A percentile compares a stretch with the other conserved stretches of the same genome.
These are phyloP conservation scores for Synaphobranchus kaupii DNA, from an alignment of 2,797 vertebrate genomes.

Conservation along the genomic window DNA sequence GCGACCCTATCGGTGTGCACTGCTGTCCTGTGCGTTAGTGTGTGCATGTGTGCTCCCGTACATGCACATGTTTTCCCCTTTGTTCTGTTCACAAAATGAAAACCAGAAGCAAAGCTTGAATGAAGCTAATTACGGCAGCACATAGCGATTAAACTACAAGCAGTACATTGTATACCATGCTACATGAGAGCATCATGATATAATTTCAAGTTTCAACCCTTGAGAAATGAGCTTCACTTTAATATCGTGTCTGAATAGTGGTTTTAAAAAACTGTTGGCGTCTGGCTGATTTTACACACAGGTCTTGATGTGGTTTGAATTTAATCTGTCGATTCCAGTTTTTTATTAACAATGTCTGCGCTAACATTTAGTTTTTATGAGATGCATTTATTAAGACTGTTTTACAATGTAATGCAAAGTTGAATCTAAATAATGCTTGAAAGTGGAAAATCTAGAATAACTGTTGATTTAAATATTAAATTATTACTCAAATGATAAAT, in stretches of 20 bases:
- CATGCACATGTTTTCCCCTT: slow-evolving; percentile 32
- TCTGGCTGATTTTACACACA: slow-evolving; percentile 43
- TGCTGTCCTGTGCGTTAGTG: slow-evolving; percentile 23
- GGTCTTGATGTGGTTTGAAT: slow-evolving; percentile 70
- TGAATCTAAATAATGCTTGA: slow-evolving; percentile 31
- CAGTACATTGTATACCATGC: slow-evolving; percentile 41
- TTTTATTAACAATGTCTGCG: slow-evolving; percentile 61
- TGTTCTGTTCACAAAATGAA: slow-evolving; percentile 43
- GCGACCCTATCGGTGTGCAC: slow-evolving; percentile 19
- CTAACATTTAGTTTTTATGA: slow-evolving; percentile 70
- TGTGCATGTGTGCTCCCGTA: slow-evolving; percentile 36
- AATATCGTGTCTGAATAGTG: slow-evolving; percentile 56
- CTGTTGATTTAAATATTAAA: slow-evolving; percentile 20
- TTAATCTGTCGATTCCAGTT: slow-evolving; percentile 68
- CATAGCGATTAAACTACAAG: slow-evolving; percentile 50
- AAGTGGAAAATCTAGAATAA: slow-evolving; percentile 11
- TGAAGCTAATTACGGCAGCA: slow-evolving; percentile 49
- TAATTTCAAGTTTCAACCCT: slow-evolving; percentile 46
- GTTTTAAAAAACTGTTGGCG: slow-evolving; percentile 56
- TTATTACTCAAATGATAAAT: slow-evolving; percentile 17
- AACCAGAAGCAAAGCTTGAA: slow-evolving; percentile 35
- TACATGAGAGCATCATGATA: slow-evolving; percentile 10
- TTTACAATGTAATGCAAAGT: slow-evolving; percentile 36
- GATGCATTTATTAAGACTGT: slow-evolving; percentile 59
- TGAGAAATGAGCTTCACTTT: slow-evolving; percentile 49